Percentiles rank a stretch among this genome's conserved stretches.
phyloP scores from a whole-genome alignment of 2,797 vertebrate genomes.

The Eupleurogrammus muticus region DNA sequence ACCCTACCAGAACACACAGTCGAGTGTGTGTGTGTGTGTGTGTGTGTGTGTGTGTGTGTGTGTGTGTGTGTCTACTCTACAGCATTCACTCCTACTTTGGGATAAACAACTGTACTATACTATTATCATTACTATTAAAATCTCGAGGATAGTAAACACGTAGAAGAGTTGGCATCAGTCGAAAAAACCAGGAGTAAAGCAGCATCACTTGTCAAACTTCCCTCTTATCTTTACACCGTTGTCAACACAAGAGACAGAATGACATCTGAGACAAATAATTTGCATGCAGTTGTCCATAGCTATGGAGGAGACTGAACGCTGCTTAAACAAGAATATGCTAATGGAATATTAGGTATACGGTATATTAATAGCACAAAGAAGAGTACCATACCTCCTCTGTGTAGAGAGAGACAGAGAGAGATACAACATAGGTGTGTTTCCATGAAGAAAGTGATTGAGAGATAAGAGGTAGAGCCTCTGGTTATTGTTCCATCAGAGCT shows the following conservation, averaged over 20 bases:
- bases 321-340: not conserved
- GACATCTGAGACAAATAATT: slow-evolving; percentile 29
- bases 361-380: too few species aligned
- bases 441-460: slow-evolving; percentile 39
- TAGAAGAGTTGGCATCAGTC: slow-evolving; percentile 17
- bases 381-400: not conserved
- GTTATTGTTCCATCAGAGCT: slow-evolving; percentile 54
- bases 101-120: too few species aligned
- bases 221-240: slow-evolving; percentile 35
- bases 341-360: too few species aligned
- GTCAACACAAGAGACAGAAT: slow-evolving; percentile 24
- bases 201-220: slow-evolving; percentile 11
- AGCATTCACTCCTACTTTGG: too few species aligned
- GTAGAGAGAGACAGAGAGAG: slow-evolving; percentile 10
- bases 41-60: slow-evolving; percentile 5
- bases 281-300: slow-evolving; percentile 5
- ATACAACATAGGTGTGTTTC: slow-evolving; percentile 62
- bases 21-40: slow-evolving; percentile 13
- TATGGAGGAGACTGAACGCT: not conserved
- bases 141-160: slow-evolving; percentile 21
- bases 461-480: slow-evolving; percentile 55
- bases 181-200: slow-evolving; percentile 28
- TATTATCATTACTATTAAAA: too few species aligned
- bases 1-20: slow-evolving; percentile 23
- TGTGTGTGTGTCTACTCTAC: not conserved